Conservation (phyloP, 1,140 invertebrate species). For the Drosophila parvula region DNA sequence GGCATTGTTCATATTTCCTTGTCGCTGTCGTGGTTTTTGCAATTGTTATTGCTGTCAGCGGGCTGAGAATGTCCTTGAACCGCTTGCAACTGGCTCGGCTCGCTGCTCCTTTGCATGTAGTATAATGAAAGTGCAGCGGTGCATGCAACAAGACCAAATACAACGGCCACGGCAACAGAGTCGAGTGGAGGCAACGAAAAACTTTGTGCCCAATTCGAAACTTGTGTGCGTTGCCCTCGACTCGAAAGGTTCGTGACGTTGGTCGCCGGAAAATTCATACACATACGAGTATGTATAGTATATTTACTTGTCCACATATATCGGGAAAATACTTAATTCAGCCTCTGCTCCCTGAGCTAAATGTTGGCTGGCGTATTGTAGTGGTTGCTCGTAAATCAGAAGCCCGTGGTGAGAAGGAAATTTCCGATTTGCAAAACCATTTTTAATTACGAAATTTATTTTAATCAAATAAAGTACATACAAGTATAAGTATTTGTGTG, state of each 20-base stretch:
- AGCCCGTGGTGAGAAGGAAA: conserved; percentile 6
- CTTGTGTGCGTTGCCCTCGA: conserved; percentile 38
- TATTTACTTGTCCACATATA: conserved; percentile 25
- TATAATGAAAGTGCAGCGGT: conserved; percentile 77
- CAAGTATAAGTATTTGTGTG: too few relatives aligned
- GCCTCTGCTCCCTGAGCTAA: conserved; percentile 16
- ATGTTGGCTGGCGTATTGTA: background rate
- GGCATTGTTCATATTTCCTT: conserved; percentile 53
- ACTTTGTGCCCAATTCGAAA: conserved; percentile 56
- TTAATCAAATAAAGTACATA: background rate
- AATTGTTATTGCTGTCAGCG: conserved; percentile 59
- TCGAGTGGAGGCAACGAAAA: conserved; percentile 37
- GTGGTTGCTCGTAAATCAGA: conserved; percentile 20
- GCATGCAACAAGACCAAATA: conserved; percentile 57
- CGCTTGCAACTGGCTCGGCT: conserved; percentile 64
- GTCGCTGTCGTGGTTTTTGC: conserved; percentile 31
- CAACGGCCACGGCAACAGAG: conserved; percentile 27
- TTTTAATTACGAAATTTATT: conserved; percentile 16
- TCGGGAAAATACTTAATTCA: conserved; percentile 21
- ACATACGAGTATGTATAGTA: conserved; percentile 5
- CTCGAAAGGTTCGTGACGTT: conserved; percentile 36
- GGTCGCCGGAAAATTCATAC: conserved; percentile 37
- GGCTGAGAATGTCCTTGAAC: conserved; percentile 68
- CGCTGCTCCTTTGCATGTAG: conserved; percentile 21
- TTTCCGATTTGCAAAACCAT: conserved; percentile 2